Percentiles rank a stretch among this genome's conserved stretches.
Evolutionary conservation across 1,140 invertebrate species (phyloP).

Genomic region (Batillaria attramentaria): DNA sequence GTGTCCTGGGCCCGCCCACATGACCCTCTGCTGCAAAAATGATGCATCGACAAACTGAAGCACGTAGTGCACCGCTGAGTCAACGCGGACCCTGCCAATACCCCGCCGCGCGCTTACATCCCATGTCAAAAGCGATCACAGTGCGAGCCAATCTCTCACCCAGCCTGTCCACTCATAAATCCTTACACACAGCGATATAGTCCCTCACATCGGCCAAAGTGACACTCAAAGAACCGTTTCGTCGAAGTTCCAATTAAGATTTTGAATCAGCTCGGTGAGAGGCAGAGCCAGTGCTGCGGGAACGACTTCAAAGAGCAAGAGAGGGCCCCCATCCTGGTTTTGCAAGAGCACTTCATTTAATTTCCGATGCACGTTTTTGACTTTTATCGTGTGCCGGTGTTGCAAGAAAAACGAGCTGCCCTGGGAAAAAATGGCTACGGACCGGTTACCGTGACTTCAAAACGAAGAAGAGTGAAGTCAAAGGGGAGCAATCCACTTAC

Average conservation of each 20-base stretch:
- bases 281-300: not conserved
- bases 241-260: constrained; percentile 15
- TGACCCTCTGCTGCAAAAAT: not conserved
- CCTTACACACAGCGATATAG: not conserved
- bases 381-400: no score
- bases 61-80: not conserved
- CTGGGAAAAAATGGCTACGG: no score
- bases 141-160: not conserved
- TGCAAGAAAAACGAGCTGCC: no score
- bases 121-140: not conserved
- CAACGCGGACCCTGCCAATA: not conserved
- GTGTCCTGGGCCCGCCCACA: no score
- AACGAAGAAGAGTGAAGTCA: no score
- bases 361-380: not conserved
- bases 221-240: not conserved
- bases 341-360: not conserved
- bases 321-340: not conserved
- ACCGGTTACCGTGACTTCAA: no score
- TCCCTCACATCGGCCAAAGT: not conserved
- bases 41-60: not conserved
- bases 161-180: constrained; percentile 1
- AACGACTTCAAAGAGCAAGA: constrained; percentile 11
- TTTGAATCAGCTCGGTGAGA: not conserved
- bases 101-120: not conserved
- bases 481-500: no score